Conservation (phyloP, 1,140 invertebrate species). For the Lucilia cuprina region DNA sequence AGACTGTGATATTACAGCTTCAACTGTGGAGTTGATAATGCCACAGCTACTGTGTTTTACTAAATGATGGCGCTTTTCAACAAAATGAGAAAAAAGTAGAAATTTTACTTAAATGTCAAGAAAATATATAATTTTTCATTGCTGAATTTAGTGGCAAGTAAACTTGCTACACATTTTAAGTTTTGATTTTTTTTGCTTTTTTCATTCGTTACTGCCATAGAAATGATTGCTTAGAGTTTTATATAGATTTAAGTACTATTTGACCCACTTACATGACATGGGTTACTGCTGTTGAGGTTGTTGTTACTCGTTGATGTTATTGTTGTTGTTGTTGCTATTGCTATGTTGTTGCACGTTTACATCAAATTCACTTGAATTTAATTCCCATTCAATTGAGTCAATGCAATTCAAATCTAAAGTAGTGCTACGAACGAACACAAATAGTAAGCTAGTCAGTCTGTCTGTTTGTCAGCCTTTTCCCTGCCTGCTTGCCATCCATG, state of each 20-base stretch:
- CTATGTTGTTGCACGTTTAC: constrained; percentile 28
- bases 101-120: neutral
- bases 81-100: neutral
- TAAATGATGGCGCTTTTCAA: constrained; percentile 12
- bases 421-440: neutral
- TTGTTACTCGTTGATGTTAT: neutral
- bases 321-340: neutral
- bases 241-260: constrained; percentile 21
- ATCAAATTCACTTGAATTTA: constrained; percentile 34
- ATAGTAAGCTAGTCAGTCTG: neutral
- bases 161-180: neutral
- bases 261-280: constrained; percentile 30
- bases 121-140: neutral
- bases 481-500: neutral
- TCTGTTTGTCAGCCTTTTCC: neutral
- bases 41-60: constrained; percentile 10
- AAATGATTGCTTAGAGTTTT: neutral
- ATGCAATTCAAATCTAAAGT: constrained; percentile 22
- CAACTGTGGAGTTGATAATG: constrained; percentile 6
- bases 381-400: constrained; percentile 32
- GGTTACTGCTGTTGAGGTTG: neutral
- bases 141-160: neutral
- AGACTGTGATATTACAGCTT: neutral
- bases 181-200: neutral
- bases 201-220: neutral